Conservation (phyloP, 1,140 invertebrate species). For the Arion vulgaris region DNA sequence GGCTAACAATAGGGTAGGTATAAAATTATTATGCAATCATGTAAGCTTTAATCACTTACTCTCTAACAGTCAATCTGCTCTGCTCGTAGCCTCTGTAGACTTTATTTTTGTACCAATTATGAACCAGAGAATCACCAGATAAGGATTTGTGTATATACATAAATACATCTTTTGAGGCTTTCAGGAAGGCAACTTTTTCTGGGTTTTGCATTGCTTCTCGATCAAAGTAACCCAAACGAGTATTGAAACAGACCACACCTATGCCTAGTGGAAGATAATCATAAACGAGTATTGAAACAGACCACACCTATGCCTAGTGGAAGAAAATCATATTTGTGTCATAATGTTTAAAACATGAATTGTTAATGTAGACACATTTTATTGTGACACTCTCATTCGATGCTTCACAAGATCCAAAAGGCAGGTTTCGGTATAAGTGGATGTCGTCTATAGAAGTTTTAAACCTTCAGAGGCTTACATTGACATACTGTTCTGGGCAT, state of each 20-base stretch:
- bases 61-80: neutral
- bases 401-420: too few species aligned
- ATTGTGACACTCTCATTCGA: too few species aligned
- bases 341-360: too few species aligned
- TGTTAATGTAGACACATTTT: too few species aligned
- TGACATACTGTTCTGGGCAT: too few species aligned
- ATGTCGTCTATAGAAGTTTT: too few species aligned
- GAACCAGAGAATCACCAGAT: neutral
- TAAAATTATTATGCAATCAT: neutral
- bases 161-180: neutral
- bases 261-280: neutral
- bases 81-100: neutral
- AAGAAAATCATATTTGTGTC: too few species aligned
- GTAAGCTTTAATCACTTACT: neutral
- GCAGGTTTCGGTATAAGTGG: too few species aligned
- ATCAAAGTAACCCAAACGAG: neutral
- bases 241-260: slow-evolving; percentile 1
- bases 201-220: neutral
- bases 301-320: neutral
- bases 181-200: neutral
- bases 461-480: too few species aligned
- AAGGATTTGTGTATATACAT: neutral
- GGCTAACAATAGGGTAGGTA: too few species aligned
- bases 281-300: neutral
- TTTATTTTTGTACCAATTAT: neutral